phyloP scores from a whole-genome alignment of 2,888 invertebrate species.

The Mallateleia sp. region DNA sequence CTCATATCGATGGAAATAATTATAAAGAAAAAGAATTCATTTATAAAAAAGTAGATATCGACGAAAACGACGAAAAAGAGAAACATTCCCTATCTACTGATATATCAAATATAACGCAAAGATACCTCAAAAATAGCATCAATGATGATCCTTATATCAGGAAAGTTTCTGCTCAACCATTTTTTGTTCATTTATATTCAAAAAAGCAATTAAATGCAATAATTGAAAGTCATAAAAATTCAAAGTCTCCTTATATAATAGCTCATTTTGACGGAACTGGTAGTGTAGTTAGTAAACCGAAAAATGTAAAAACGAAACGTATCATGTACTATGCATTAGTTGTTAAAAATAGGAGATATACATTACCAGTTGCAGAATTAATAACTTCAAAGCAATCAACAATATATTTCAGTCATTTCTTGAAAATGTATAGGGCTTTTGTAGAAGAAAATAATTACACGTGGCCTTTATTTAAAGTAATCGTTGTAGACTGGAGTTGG shows the following conservation, averaged over 20 bases:
- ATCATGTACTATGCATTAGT: constrained; percentile 37
- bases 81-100: no score
- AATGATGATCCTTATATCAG: no score
- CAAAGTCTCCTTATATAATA: not conserved
- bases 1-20: no score
- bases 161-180: no score
- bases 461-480: constrained; percentile 10
- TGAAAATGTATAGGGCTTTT: constrained; percentile 1
- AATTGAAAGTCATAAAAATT: not conserved
- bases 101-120: no score
- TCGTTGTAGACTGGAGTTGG: constrained; percentile 5
- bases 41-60: no score
- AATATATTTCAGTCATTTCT: constrained; percentile 16
- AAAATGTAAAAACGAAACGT: constrained; percentile 7
- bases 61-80: no score
- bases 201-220: constrained; percentile 21
- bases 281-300: constrained; percentile 8
- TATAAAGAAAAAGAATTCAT: no score
- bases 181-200: constrained; percentile 21
- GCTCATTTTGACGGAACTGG: constrained; percentile 40
- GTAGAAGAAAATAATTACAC: not conserved
- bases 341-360: not conserved
- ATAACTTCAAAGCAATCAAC: constrained; percentile 26
- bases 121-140: no score
- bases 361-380: constrained; percentile 20